These are phyloP conservation scores for Perithous albicinctus DNA, from an alignment of 2,888 invertebrate genomes.

Conservation along the genomic window DNA sequence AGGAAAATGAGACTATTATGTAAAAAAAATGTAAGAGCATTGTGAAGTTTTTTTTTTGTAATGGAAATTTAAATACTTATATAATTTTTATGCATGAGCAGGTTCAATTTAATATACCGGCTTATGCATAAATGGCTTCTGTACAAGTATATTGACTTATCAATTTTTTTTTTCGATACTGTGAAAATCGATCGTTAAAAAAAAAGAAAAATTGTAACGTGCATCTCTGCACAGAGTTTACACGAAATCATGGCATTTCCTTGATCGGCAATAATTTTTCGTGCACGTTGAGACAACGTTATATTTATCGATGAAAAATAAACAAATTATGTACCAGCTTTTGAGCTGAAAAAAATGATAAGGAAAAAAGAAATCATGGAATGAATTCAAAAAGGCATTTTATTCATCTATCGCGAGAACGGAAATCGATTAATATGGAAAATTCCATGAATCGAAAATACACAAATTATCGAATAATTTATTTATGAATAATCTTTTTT, in stretches of 20 bases:
- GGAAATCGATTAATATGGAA: conserved; percentile 1
- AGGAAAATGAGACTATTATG: background rate
- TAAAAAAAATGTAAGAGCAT: too few species aligned
- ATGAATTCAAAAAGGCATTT: background rate
- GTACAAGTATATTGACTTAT: too few species aligned
- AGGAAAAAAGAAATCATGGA: background rate
- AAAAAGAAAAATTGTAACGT: conserved; percentile 3
- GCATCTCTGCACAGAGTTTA: conserved; percentile 14
- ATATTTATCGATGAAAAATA: conserved; percentile 2
- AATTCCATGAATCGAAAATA: conserved; percentile 18
- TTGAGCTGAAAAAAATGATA: background rate
- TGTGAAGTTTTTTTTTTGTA: too few species aligned
- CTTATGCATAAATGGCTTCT: too few species aligned
- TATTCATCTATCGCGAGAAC: conserved; percentile 10
- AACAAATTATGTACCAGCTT: conserved; percentile 2
- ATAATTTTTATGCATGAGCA: too few species aligned
- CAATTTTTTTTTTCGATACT: too few species aligned
- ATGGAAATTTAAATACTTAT: too few species aligned
- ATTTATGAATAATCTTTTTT: background rate
- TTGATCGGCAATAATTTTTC: conserved; percentile 25
- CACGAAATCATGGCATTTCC: conserved; percentile 16
- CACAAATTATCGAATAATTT: conserved; percentile 11
- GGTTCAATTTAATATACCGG: too few species aligned
- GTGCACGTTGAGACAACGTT: conserved; percentile 3
- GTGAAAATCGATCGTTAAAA: too few species aligned